phyloP scores from a whole-genome alignment of 2,888 invertebrate genomes.

The Alcis repandata region DNA sequence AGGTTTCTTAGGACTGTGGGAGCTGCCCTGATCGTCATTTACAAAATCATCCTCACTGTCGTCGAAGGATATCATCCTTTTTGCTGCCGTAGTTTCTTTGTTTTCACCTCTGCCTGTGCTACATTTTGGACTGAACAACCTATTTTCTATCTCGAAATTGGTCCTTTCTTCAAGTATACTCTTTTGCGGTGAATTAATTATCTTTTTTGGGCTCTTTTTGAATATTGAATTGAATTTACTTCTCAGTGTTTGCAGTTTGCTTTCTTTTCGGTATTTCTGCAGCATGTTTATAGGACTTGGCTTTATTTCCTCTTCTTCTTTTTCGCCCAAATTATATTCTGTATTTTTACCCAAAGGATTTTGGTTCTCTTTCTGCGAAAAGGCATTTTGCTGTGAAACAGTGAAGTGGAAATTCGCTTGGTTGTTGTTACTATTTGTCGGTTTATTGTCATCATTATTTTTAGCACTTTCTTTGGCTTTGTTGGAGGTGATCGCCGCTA shows the following conservation, averaged over 20 bases:
- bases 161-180: constrained; percentile 30
- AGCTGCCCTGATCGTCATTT: constrained; percentile 48
- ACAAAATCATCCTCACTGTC: constrained; percentile 82
- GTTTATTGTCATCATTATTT: not conserved
- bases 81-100: constrained; percentile 26
- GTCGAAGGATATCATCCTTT: constrained; percentile 60
- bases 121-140: constrained; percentile 34
- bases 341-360: constrained; percentile 49
- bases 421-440: constrained; percentile 47
- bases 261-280: constrained; percentile 68
- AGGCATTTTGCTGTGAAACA: constrained; percentile 53
- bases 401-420: constrained; percentile 58
- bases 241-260: constrained; percentile 56
- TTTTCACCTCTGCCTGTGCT: constrained; percentile 4
- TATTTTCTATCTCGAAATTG: constrained; percentile 34
- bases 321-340: constrained; percentile 32
- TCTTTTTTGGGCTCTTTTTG: constrained; percentile 45
- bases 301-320: constrained; percentile 48
- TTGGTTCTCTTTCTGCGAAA: constrained; percentile 71
- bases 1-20: constrained; percentile 48
- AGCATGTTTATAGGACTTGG: constrained; percentile 60
- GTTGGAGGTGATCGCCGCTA: constrained; percentile 65
- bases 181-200: constrained; percentile 29
- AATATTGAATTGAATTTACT: constrained; percentile 54
- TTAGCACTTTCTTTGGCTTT: constrained; percentile 48